Evolutionary conservation across 2,113 vertebrate genomes (phyloP), one percentile per base, ranked within the genome.

Genomic region (Murina feae): DNA sequence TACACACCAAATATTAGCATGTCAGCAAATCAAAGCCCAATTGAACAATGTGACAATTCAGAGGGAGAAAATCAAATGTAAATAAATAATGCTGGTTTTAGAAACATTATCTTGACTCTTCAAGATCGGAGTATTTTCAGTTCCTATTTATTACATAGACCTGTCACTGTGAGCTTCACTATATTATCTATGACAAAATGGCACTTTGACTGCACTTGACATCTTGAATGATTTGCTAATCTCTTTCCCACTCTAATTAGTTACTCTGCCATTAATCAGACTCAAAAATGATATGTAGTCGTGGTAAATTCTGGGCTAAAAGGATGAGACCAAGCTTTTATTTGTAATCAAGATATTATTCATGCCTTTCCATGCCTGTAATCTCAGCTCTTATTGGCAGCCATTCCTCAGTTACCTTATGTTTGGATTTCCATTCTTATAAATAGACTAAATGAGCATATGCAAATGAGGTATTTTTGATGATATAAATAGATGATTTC

Each of bases 261-360:
- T 96, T 97, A 92, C 74, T 63, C 91, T 86, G 90, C 90, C 96
- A 95, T 97, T 98, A 97, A 98, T 97, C 97, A 98, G 90, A 90
- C 95, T 92, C 74, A 90, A 98, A 91, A 71, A 51, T 88, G 89
- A 92, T 85, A 71, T 49, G 58, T 20, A 69, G 53, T 85, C 76
- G 90, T 68, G 72, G 84, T 66, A 90, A 97, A 96, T 86, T 92
- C 9, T 18, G 47, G 68, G 51, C 76, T 95, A 72, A 93, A 96
- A 97, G 92, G 37, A 87, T 0, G 0, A 91, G 44, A 69, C 58
- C 42, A 44, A 47, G n/a, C 51, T 95, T 93, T 84, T 89, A 84
- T 93, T 96, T 90, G 47, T 89, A 93, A 96, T 90, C 55, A 90
- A 69, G 68, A 91, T 95, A 91, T 93, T 93, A 96, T 94, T 97